Conservation (phyloP, 2,797 vertebrate genomes). For the Silurus aristotelis region DNA sequence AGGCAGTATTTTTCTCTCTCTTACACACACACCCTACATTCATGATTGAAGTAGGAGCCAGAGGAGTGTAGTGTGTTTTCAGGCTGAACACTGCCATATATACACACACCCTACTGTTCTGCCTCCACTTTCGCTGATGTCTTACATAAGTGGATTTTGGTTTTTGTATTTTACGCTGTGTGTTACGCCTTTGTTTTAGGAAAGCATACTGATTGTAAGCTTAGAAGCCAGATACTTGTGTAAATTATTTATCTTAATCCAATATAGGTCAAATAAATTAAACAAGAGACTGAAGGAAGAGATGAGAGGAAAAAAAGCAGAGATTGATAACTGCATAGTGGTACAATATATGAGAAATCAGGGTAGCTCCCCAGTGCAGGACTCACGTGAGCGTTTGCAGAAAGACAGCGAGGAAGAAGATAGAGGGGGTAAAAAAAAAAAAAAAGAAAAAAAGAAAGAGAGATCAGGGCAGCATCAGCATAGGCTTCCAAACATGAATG, state of each 20-base stretch:
- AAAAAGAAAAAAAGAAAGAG: background rate
- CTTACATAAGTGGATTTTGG: constrained; percentile 39
- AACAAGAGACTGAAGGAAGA: background rate
- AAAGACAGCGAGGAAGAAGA: constrained; percentile 23
- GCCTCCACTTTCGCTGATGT: background rate
- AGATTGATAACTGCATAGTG: background rate
- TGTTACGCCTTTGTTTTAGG: constrained; percentile 18
- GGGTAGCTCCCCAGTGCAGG: constrained; percentile 38
- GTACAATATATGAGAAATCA: background rate
- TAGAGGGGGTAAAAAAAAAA: background rate
- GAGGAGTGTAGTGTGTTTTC: constrained; percentile 5
- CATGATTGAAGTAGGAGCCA: background rate
- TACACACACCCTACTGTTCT: constrained; percentile 14
- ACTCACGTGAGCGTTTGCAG: constrained; percentile 58
- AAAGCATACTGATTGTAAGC: constrained; percentile 33
- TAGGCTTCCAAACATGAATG: constrained; percentile 18
- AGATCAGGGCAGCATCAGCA: constrained; percentile 44
- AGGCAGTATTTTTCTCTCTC: background rate
- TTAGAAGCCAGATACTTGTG: constrained; percentile 44
- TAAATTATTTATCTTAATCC: constrained; percentile 49
- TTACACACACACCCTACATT: background rate
- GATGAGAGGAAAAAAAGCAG: background rate
- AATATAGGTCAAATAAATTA: constrained; percentile 3
- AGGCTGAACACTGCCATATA: constrained; percentile 13
- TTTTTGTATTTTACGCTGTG: background rate